A percentile compares a stretch with the other conserved stretches of the same genome.
phyloP scores from a whole-genome alignment of 1,140 invertebrate species.

The Pristionchus pacificus region DNA sequence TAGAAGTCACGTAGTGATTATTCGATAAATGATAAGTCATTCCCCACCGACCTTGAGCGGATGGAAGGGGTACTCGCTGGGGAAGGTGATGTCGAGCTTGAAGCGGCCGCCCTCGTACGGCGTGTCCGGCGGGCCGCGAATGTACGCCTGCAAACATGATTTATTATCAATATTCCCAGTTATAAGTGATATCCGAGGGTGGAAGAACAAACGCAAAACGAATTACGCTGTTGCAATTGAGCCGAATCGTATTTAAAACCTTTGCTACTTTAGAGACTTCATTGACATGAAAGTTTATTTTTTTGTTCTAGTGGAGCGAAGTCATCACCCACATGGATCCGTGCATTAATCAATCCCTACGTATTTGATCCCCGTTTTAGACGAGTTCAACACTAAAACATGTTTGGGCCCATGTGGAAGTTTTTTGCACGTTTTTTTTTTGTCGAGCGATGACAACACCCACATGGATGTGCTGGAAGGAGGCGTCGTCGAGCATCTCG shows the following conservation, averaged over 20 bases:
- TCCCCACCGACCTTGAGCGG: constrained; percentile 92
- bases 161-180: no score
- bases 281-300: neutral
- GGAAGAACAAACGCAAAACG: neutral
- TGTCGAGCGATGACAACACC: no score
- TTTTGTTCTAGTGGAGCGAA: neutral
- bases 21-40: no score
- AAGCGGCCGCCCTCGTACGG: constrained; percentile 87
- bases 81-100: constrained; percentile 89
- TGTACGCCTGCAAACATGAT: neutral
- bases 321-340: constrained; percentile 6
- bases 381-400: no score
- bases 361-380: no score
- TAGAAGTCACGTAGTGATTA: no score
- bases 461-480: neutral
- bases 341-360: neutral
- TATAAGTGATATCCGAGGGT: no score
- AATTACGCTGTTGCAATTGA: neutral
- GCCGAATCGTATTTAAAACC: neutral
- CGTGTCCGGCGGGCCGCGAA: constrained; percentile 17
- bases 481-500: constrained; percentile 16
- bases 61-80: constrained; percentile 98
- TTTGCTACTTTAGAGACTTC: neutral
- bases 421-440: neutral
- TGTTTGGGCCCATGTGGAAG: neutral